Conservation (phyloP, 1,140 invertebrate genomes). For the Drosophila mauritiana region DNA sequence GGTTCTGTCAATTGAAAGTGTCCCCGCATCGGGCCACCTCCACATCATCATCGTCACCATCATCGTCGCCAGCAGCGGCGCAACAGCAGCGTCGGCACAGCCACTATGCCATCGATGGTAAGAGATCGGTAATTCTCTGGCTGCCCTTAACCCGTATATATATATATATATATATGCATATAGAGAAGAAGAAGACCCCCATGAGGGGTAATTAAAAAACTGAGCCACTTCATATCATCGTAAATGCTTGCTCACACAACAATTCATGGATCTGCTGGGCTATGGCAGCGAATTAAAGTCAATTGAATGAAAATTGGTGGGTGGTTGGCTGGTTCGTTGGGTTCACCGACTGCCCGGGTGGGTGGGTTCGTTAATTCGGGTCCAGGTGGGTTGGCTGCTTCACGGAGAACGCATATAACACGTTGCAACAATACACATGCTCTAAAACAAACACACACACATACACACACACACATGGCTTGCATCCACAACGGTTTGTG, state of each 20-base stretch:
- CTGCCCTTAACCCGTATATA: conserved; percentile 39
- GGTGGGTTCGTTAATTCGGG: conserved; percentile 25
- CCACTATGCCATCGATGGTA: conserved; percentile 65
- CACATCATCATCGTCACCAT: conserved; percentile 1
- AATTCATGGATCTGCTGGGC: conserved; percentile 8
- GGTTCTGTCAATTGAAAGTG: conserved; percentile 76
- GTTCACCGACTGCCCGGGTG: conserved; percentile 26
- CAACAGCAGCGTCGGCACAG: conserved; percentile 43
- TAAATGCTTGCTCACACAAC: conserved; percentile 33
- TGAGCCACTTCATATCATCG: conserved; percentile 16
- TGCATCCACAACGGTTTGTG: conserved; percentile 38
- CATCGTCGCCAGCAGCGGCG: conserved; percentile 1
- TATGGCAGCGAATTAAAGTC: conserved; percentile 46
- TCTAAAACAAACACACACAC: conserved; percentile 26
- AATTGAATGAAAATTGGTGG: conserved; percentile 47
- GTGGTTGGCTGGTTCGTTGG: conserved; percentile 9
- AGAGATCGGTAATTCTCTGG: conserved; percentile 46
- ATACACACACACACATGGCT: conserved; percentile 31
- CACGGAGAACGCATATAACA: conserved; percentile 48
- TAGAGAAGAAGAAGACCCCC: conserved; percentile 11
- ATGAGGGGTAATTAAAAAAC: conserved; percentile 50
- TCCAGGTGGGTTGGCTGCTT: conserved; percentile 30
- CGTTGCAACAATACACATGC: conserved; percentile 19
- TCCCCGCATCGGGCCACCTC: conserved; percentile 32
- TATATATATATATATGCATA: not conserved